These are phyloP conservation scores for Rhinogobio ventralis DNA, from an alignment of 2,797 vertebrate species.

Conservation along the genomic window DNA sequence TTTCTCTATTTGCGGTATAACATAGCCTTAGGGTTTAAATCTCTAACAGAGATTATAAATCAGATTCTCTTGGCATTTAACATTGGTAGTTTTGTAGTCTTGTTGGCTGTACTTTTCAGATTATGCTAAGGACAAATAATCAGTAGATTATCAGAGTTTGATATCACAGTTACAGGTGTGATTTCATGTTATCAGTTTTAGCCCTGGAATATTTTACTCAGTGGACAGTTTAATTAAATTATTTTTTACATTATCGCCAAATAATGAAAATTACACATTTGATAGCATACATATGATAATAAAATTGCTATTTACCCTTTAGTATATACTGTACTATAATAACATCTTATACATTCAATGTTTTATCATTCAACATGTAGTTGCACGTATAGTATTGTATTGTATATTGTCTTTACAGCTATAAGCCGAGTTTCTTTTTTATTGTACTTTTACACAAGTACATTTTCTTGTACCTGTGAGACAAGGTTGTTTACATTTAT, in stretches of 20 bases:
- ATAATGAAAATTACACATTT: neutral
- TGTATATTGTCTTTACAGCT: neutral
- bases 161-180: neutral
- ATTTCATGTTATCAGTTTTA: neutral
- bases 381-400: neutral
- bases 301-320: neutral
- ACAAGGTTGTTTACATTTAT: neutral
- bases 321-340: neutral
- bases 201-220: neutral
- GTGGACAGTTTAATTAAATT: neutral
- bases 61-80: neutral
- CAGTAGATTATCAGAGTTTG: neutral
- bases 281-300: neutral
- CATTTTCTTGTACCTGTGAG: neutral
- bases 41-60: constrained; percentile 16
- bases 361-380: neutral
- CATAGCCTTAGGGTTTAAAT: neutral
- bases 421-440: constrained; percentile 61
- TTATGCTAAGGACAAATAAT: neutral
- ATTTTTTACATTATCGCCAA: neutral
- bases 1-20: neutral
- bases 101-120: neutral
- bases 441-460: constrained; percentile 70
- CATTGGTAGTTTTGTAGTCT: neutral
- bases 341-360: neutral